A percentile compares a stretch with the other conserved stretches of the same genome.
Conservation (phyloP, 2,888 invertebrate species). For the Coremacera marginata region DNA sequence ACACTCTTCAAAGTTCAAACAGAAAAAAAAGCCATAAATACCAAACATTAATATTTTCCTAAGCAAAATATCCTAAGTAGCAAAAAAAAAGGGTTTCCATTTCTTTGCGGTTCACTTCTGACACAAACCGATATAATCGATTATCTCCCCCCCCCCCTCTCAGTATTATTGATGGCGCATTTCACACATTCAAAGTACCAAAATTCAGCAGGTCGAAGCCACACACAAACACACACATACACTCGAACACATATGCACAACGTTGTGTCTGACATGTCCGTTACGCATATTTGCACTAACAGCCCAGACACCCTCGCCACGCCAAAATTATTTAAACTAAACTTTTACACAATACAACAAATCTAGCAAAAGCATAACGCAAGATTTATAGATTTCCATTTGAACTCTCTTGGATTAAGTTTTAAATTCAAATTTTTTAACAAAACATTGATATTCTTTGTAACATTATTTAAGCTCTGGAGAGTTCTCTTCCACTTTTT, state of each 20-base stretch:
- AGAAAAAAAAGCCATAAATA: neutral
- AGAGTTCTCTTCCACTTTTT: too few relatives aligned
- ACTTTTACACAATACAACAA: too few relatives aligned
- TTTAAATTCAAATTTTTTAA: too few relatives aligned
- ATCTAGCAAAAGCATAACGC: too few relatives aligned
- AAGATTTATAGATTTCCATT: too few relatives aligned
- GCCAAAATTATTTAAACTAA: too few relatives aligned
- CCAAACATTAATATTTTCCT: neutral
- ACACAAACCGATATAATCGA: neutral
- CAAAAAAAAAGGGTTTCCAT: neutral
- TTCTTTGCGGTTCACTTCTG: neutral
- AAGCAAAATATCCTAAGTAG: too few relatives aligned
- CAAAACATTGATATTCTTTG: too few relatives aligned
- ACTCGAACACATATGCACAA: too few relatives aligned
- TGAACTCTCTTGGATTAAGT: too few relatives aligned
- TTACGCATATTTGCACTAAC: neutral
- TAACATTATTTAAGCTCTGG: too few relatives aligned
- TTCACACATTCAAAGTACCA: slow-evolving; percentile 1
- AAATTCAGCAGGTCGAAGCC: slow-evolving; percentile 28
- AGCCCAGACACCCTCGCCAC: neutral
- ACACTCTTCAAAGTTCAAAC: neutral
- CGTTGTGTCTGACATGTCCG: neutral
- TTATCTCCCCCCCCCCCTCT: neutral
- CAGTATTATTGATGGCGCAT: neutral
- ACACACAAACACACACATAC: neutral